Evolutionary conservation across 2,113 vertebrate genomes (phyloP), one percentile per base, ranked within the genome.

Genomic region (Anoplopoma fimbria): DNA sequence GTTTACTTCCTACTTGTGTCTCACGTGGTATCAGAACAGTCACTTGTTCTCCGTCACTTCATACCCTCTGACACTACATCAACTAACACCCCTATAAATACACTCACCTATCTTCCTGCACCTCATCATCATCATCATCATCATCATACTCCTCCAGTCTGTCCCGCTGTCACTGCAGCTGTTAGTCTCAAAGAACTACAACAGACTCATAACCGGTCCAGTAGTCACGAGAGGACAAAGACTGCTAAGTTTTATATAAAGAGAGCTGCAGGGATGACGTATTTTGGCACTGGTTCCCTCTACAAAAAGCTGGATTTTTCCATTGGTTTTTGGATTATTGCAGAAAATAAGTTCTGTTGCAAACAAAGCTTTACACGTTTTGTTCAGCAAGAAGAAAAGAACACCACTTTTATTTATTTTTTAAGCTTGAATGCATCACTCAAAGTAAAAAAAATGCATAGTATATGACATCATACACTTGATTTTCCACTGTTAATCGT

Each of bases 41-140:
- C 53, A n/a, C 15, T 76, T 82, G 34, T 5, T 77, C n/a, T 80
- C 8, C 12, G 31, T 75, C 72, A 0, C 51, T 27, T 62, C 73
- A 42, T 15, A 53, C 0, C 33, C 10, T 58, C 62, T 33, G 19
- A 77, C 34, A 67, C 13, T 42, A 10, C 23, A 8, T 65, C n/a
- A 55, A 1, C 58, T 1, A 49, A 21, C 77, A 64, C 49, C 1
- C 76, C 80, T 85, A 89, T 67, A 79, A 82, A 91, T 87, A 88
- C 60, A 42, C 70, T 45, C 62, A 7, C 23, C 68, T 15, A 64
- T 81, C 86, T 29, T 29, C 65, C 27, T 82, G 69, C 53, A 58
- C 9, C 23, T 70, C 33, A 49, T 62, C 23, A 57, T 62, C 62
- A 8, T 40, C 36, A 42, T 40, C 38, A 34, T 34, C 42, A 45